Base-by-base conservation (phyloP, 2,888 invertebrate genomes). In the Catocala sponsa region DNA sequence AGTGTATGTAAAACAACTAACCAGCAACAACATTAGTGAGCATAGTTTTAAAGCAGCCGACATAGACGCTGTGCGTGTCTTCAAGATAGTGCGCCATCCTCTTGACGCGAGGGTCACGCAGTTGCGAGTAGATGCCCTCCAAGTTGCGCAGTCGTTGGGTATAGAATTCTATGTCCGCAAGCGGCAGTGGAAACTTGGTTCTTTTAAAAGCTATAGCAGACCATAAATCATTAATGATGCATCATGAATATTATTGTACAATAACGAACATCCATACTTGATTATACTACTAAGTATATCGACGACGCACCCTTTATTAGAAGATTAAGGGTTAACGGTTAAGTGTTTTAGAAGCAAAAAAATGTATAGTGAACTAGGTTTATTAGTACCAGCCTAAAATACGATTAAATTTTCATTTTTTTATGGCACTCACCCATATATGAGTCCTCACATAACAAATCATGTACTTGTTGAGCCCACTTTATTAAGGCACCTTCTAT, bases 401-500 rank as follows among this genome's bases (percentile, higher is more conserved):
- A 25, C 1, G 25, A 25, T 4, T 25, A 25, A 2, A 2, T 25
- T 25, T 25, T 25, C 15, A 15, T 15, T 25, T 25, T 25, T 25
- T 25, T 25, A 25, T 25, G 1, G 4, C 25, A 62, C 47, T 66
- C 78, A 94, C 94, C 89, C 60, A 96, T 94, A 51, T 96, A 96
- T 0, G 97, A 97, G 72, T 97, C 96, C 80, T 98, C 96, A 73
- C 96, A 96, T 35, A 98, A 89, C 42, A 98, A 96, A 80, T 98
- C 97, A 65, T 96, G 96, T 41, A 98, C 96, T 82, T 97, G 97
- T 55, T 95, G 95, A 1, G 97, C 95, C 99, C 99, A 99, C 84
- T 98, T 98, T 68, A 98, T 97, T 1, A 98, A 95, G 49, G 97
- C 96, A 43, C 97, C 97, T 91, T 99, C 99, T 62, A 98, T 96